Percentiles rank a stretch among this genome's conserved stretches.
phyloP scores from a whole-genome alignment of 2,113 vertebrate genomes.

The Camelus bactrianus region DNA sequence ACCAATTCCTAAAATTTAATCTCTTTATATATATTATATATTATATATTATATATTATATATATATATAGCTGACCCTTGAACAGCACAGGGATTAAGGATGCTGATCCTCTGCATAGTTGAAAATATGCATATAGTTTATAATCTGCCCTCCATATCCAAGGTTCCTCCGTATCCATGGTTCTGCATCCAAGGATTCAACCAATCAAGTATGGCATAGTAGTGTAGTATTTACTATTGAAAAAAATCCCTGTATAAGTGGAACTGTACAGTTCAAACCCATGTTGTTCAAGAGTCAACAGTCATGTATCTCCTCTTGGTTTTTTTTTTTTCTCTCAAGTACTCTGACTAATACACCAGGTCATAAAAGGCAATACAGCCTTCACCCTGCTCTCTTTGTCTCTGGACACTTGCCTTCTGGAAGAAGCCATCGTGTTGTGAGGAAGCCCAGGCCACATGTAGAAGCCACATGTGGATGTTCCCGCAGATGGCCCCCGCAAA shows the following conservation, averaged over 20 bases:
- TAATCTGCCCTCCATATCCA: too few species aligned
- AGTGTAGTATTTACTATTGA: not conserved
- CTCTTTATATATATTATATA: too few species aligned
- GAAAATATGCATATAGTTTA: not conserved
- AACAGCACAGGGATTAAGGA: not conserved
- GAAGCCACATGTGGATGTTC: not conserved
- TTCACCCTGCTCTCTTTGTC: not conserved
- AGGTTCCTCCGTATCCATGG: not conserved
- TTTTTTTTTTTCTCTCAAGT: not conserved
- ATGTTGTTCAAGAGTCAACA: not conserved
- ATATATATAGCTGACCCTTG: not conserved
- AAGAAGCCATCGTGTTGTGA: not conserved
- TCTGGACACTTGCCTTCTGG: not conserved
- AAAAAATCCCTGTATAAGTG: not conserved
- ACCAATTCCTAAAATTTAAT: not conserved
- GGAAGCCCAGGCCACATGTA: not conserved
- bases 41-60: too few species aligned
- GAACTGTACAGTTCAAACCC: not conserved
- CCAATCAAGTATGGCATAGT: not conserved
- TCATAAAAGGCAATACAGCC: not conserved
- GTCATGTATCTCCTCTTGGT: not conserved
- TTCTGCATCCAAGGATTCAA: not conserved
- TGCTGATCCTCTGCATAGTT: not conserved
- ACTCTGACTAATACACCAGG: not conserved
- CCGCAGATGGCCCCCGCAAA: not conserved